Evolutionary conservation across 30 jellyfish, hydroid and myxozoan genomes (phyloP), one percentile per base, ranked within the genome.

Genomic region (Hydractinia symbiolongicarpus): DNA sequence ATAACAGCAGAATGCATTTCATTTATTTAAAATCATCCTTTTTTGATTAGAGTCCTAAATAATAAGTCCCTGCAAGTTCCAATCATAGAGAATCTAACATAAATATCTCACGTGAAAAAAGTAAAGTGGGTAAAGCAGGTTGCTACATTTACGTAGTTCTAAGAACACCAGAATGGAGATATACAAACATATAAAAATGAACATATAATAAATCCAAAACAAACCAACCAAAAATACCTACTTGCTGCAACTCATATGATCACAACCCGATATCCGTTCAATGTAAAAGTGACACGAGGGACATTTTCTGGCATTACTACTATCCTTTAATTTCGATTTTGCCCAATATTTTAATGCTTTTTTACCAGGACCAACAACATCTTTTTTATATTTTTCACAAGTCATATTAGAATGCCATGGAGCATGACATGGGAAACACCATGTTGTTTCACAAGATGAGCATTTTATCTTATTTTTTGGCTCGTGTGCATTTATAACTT

Each of bases 281-380:
- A 89, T 89, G 81, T 76, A 89, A 83, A 89, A 89, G 15, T 74
- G 58, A 78, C 96, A 89, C 4, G 79, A 67, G 16, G 96, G 96
- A 66, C 96, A 89, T 80, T 89, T 89, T 67, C 84, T 81, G 9
- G 96, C 96, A 80, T 89, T 89, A 13, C 88, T 86, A 53, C 57
- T 62, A 20, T 57, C 9, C 61, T 58, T 81, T 55, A 89, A 90
- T 69, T 76, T 89, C 2, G 95, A 75, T 77, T 89, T 89, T 21
- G 96, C 96, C 96, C 96, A 89, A 7, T 78, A 84, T 67, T 84
- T 83, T 70, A 89, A 79, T 52, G 96, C 94, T 62, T 83, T 83
- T 44, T 70, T 84, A 7, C 96, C 96, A 30, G 82, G 76, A 10
- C 91, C 91, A 68, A 67, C 88, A 5, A 84, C 83, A 84, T 89